These are phyloP conservation scores for Heteractis magnifica DNA, from an alignment of 92 coral and sea anemone species.

Conservation along the genomic window DNA sequence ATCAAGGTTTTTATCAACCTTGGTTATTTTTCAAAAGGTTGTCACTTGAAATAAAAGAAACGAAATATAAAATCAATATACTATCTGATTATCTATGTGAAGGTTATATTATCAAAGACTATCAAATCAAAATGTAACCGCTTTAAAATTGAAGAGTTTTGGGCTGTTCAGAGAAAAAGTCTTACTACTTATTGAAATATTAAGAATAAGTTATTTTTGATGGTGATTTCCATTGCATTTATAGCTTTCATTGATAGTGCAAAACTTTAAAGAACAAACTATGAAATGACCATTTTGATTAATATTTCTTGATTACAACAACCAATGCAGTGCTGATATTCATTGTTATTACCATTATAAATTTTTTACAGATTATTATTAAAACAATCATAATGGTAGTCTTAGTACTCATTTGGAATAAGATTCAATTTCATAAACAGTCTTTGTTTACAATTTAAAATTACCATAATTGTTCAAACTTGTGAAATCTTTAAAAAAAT, in stretches of 20 bases:
- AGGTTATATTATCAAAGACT: background rate
- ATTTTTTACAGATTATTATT: background rate
- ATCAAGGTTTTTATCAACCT: too few relatives aligned
- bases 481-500: background rate
- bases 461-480: background rate
- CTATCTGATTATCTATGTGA: background rate
- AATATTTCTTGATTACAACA: too few relatives aligned
- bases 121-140: background rate
- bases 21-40: background rate
- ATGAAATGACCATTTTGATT: too few relatives aligned
- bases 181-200: background rate
- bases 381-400: background rate
- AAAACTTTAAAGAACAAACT: background rate
- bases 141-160: background rate
- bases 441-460: background rate
- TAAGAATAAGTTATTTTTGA: background rate
- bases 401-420: background rate
- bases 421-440: background rate
- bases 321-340: background rate
- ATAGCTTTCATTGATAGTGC: background rate
- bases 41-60: background rate
- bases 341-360: background rate
- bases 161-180: background rate
- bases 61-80: background rate
- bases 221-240: background rate